Conservation (phyloP, 1,140 invertebrate genomes). For the Aphelinus atriplicis region DNA sequence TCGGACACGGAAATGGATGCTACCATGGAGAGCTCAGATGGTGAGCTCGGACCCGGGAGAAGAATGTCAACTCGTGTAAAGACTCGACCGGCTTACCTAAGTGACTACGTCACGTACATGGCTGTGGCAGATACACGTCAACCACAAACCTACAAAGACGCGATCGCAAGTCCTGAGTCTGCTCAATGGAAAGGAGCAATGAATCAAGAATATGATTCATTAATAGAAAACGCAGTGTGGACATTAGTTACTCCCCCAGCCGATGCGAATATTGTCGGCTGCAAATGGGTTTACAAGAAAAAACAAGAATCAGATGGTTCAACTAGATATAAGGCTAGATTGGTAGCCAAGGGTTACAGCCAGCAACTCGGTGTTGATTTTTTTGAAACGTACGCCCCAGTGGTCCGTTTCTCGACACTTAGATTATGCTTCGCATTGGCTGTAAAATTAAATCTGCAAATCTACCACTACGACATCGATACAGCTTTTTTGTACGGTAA, state of each 20-base stretch:
- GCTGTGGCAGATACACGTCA: neutral
- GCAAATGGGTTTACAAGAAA: no score
- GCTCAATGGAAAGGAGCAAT: neutral
- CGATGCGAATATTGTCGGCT: no score
- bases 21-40: no score
- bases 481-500: no score
- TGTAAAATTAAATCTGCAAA: neutral
- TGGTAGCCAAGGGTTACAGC: neutral
- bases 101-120: neutral
- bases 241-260: no score
- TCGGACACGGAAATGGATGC: neutral
- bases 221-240: no score
- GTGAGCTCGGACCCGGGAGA: neutral
- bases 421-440: neutral
- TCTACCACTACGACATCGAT: no score
- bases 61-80: no score
- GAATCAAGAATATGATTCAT: neutral
- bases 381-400: conserved; percentile 49
- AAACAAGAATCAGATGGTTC: no score
- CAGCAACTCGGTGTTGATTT: conserved; percentile 43
- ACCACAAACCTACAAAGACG: neutral
- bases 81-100: neutral
- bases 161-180: neutral
- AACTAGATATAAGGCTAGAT: no score
- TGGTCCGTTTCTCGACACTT: conserved; percentile 35